These are phyloP conservation scores for Drosophila rellima DNA, from an alignment of 2,888 invertebrate species.

Conservation along the genomic window DNA sequence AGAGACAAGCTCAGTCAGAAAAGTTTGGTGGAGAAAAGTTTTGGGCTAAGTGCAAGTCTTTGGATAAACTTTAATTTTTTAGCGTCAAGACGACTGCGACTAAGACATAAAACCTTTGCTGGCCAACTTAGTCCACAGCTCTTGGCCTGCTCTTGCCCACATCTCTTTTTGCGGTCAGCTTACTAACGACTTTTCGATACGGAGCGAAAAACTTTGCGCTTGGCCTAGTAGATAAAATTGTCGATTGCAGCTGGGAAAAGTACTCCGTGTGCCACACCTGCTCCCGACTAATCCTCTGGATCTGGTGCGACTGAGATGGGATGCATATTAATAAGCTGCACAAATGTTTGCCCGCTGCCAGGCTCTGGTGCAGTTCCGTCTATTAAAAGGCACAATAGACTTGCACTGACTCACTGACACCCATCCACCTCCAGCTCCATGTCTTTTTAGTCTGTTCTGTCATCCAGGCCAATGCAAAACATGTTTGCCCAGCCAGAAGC, in stretches of 20 bases:
- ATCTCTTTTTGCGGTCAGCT: slow-evolving; percentile 72
- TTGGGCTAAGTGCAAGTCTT: slow-evolving; percentile 69
- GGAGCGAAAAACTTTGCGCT: slow-evolving; percentile 61
- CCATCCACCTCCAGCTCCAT: slow-evolving; percentile 1
- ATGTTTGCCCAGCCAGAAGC: slow-evolving; percentile 34
- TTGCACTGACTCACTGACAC: slow-evolving; percentile 3
- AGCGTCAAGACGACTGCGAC: slow-evolving; percentile 47
- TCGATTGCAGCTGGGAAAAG: slow-evolving; percentile 50
- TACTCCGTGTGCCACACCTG: slow-evolving; percentile 26
- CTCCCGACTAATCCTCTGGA: slow-evolving; percentile 45
- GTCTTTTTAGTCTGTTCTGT: slow-evolving; percentile 4
- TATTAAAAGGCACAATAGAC: slow-evolving; percentile 71
- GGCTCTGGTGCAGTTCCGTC: slow-evolving; percentile 61
- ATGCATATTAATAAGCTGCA: slow-evolving; percentile 75
- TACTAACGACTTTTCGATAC: slow-evolving; percentile 78
- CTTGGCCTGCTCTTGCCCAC: slow-evolving; percentile 13
- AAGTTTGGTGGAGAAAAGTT: slow-evolving; percentile 64
- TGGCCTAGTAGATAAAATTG: slow-evolving; percentile 70
- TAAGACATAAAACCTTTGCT: slow-evolving; percentile 44
- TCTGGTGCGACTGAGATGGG: slow-evolving; percentile 35
- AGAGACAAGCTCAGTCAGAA: slow-evolving; percentile 52
- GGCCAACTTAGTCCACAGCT: slow-evolving; percentile 31
- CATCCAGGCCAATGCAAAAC: slow-evolving; percentile 38
- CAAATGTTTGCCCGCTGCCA: slow-evolving; percentile 71
- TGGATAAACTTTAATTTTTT: slow-evolving; percentile 59